Percentiles rank a stretch among this genome's conserved stretches.
These are phyloP conservation scores for Morbakka virulenta DNA, from an alignment of 30 jellyfish, hydroid and myxozoan species.

Conservation along the genomic window DNA sequence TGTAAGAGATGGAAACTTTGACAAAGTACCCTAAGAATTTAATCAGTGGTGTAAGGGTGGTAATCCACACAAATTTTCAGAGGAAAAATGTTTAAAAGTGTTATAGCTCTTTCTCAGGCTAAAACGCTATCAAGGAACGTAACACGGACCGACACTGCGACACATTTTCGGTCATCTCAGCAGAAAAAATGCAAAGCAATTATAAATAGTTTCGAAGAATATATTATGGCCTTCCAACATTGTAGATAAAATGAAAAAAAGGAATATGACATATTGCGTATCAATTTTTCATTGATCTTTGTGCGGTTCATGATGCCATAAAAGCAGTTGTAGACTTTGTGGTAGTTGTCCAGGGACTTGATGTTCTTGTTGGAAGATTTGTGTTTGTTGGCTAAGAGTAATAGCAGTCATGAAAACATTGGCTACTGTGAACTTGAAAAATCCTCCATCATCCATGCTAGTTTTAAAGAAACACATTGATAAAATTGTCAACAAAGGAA, in stretches of 20 bases:
- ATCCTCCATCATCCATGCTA: neutral
- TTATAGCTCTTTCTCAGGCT: conserved; percentile 24
- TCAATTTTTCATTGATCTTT: conserved; percentile 5
- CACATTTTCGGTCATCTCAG: conserved; percentile 34
- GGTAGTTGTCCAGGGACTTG: conserved; percentile 1
- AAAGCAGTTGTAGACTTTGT: neutral
- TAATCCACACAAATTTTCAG: conserved; percentile 38
- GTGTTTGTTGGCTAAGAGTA: conserved; percentile 3
- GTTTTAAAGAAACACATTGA: neutral
- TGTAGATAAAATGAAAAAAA: conserved; percentile 16
- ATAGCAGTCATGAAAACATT: no score
- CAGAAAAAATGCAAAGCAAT: neutral
- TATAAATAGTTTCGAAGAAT: neutral
- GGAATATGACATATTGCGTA: conserved; percentile 24
- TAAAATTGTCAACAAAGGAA: neutral
- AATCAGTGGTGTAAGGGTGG: conserved; percentile 1
- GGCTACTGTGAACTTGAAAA: neutral
- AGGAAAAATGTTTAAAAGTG: conserved; percentile 37
- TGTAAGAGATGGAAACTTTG: conserved; percentile 1
- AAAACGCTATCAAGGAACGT: neutral
- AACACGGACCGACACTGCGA: conserved; percentile 19
- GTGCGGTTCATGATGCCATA: conserved; percentile 11
- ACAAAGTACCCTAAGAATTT: neutral
- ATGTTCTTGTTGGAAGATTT: conserved; percentile 11
- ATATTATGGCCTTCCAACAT: conserved; percentile 20